Conservation (phyloP, 2,888 invertebrate species). For the Apotomis capreana region DNA sequence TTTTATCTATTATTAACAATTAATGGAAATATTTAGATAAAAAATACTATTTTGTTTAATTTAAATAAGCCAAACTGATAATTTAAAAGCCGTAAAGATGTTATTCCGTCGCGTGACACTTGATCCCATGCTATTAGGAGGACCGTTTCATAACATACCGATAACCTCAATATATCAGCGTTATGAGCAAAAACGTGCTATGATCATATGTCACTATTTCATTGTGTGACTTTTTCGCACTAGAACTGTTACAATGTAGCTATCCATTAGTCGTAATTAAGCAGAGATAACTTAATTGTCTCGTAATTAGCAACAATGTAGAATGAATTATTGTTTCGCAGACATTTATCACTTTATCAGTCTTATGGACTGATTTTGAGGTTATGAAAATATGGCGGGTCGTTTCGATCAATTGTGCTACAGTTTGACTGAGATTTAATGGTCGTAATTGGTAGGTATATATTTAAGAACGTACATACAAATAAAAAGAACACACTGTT, state of each 20-base stretch:
- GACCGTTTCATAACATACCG: constrained; percentile 32
- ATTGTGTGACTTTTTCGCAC: not conserved
- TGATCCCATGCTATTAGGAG: constrained; percentile 29
- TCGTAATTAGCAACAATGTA: constrained; percentile 54
- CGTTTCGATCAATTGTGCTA: not conserved
- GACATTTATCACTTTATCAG: constrained; percentile 8
- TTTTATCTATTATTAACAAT: constrained; percentile 3
- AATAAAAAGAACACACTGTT: too few relatives aligned
- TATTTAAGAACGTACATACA: too few relatives aligned
- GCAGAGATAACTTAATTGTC: constrained; percentile 69
- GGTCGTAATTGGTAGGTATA: too few relatives aligned
- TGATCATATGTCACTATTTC: not conserved
- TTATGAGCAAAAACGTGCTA: not conserved
- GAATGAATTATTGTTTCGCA: constrained; percentile 32
- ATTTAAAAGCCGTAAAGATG: constrained; percentile 36
- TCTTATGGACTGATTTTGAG: constrained; percentile 30
- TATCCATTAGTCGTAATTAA: constrained; percentile 79
- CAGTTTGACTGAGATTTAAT: not conserved
- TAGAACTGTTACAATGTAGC: constrained; percentile 61
- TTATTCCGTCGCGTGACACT: constrained; percentile 36
- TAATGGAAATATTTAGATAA: not conserved
- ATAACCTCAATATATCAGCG: constrained; percentile 36
- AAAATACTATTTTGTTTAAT: constrained; percentile 11
- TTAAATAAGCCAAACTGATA: constrained; percentile 21
- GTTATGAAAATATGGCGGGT: constrained; percentile 27